Conservation (phyloP, 1,140 invertebrate genomes). For the Lycorma delicatula region DNA sequence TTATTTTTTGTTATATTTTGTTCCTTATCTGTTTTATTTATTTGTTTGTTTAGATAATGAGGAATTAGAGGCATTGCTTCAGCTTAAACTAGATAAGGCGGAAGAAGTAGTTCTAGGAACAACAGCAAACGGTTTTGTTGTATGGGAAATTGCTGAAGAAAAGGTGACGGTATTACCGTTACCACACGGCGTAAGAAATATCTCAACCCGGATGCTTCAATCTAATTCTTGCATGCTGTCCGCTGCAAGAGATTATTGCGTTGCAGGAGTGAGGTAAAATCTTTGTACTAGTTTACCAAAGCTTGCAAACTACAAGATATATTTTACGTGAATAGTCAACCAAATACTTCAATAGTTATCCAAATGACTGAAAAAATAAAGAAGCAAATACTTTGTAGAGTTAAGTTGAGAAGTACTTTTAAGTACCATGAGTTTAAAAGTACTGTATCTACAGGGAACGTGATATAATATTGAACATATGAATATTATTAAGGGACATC, state of each 20-base stretch:
- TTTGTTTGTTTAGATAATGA: constrained; percentile 47
- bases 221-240: constrained; percentile 89
- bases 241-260: constrained; percentile 80
- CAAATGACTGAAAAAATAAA: too few species aligned
- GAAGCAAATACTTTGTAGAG: too few species aligned
- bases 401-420: too few species aligned
- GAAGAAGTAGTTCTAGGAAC: constrained; percentile 76
- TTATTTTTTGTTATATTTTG: too few species aligned
- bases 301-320: too few species aligned
- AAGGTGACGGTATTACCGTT: constrained; percentile 59
- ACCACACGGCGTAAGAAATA: constrained; percentile 86
- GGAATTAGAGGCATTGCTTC: constrained; percentile 62
- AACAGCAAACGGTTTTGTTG: constrained; percentile 69
- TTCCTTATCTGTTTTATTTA: not conserved
- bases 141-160: constrained; percentile 49
- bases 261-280: constrained; percentile 85
- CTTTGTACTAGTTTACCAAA: too few species aligned
- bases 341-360: too few species aligned
- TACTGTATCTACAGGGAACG: too few species aligned
- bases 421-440: too few species aligned
- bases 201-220: constrained; percentile 70
- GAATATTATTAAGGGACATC: too few species aligned
- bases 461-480: too few species aligned
- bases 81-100: constrained; percentile 71
- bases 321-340: too few species aligned